A percentile compares a stretch with the other conserved stretches of the same genome.
Evolutionary conservation across 1,140 invertebrate species (phyloP).

Genomic region (Lucilia sericata): DNA sequence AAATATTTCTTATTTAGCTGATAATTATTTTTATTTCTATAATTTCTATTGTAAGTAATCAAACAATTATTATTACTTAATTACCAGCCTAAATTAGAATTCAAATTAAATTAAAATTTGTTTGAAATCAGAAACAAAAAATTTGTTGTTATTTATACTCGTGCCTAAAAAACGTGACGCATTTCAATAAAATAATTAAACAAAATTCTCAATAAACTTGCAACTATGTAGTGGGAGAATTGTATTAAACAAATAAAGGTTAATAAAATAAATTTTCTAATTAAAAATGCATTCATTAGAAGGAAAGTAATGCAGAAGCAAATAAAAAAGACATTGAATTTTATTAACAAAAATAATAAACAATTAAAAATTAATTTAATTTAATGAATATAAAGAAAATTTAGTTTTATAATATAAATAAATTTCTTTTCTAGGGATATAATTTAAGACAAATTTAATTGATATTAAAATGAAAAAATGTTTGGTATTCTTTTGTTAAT

Average conservation of each 20-base stretch:
- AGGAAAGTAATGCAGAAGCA: neutral
- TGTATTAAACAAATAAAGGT: neutral
- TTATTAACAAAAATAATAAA: too few relatives aligned
- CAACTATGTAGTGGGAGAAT: conserved; percentile 11
- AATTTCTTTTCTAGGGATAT: too few relatives aligned
- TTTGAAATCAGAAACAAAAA: neutral
- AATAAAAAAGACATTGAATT: neutral
- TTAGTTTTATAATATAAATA: too few relatives aligned
- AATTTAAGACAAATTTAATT: too few relatives aligned
- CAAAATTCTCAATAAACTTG: neutral
- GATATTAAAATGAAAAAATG: too few relatives aligned
- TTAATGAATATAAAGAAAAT: neutral
- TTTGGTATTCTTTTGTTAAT: too few relatives aligned
- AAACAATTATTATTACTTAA: neutral
- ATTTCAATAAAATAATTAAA: neutral
- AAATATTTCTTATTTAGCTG: too few relatives aligned
- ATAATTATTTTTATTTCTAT: too few relatives aligned
- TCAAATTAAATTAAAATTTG: neutral
- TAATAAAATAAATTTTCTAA: neutral
- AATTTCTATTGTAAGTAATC: too few relatives aligned
- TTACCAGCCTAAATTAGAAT: neutral
- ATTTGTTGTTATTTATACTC: neutral
- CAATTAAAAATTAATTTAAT: neutral
- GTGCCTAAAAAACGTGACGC: neutral
- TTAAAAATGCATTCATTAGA: neutral